phyloP scores from a whole-genome alignment of 2,888 invertebrate species.

The Melolontha melolontha region DNA sequence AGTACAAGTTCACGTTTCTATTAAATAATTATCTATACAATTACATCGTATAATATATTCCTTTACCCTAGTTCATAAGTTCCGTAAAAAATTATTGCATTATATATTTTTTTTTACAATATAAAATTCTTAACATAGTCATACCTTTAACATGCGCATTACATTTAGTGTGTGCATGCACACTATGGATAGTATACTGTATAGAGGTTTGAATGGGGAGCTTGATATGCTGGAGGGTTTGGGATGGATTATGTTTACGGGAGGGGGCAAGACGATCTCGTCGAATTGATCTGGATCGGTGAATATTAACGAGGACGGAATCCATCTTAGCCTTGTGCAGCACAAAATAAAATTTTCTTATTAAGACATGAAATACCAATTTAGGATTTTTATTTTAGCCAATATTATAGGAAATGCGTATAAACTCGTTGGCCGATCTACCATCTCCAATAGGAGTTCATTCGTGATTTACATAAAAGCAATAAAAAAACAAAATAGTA shows the following conservation, averaged over 20 bases:
- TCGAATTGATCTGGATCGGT: slow-evolving; percentile 73
- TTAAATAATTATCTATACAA: slow-evolving; percentile 10
- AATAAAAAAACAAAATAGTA: not conserved
- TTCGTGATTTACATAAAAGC: no score
- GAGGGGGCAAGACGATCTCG: slow-evolving; percentile 75
- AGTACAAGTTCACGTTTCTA: not conserved
- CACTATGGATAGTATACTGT: slow-evolving; percentile 25
- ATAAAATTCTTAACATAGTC: slow-evolving; percentile 43
- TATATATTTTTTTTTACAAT: slow-evolving; percentile 28
- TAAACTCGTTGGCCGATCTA: no score
- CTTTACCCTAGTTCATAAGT: slow-evolving; percentile 42
- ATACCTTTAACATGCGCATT: slow-evolving; percentile 25
- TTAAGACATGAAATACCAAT: not conserved
- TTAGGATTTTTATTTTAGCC: no score
- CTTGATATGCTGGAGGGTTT: slow-evolving; percentile 67
- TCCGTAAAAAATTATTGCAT: slow-evolving; percentile 44
- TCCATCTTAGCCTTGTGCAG: slow-evolving; percentile 68
- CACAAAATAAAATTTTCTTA: slow-evolving; percentile 14
- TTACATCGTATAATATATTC: slow-evolving; percentile 27
- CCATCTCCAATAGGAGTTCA: no score
- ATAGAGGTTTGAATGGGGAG: slow-evolving; percentile 14
- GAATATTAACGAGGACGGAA: slow-evolving; percentile 75
- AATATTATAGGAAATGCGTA: no score
- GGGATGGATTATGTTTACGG: slow-evolving; percentile 78
- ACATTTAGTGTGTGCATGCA: slow-evolving; percentile 26